Evolutionary conservation across 2,797 vertebrate species (phyloP).

Genomic region (Schizothorax lantsangensis): DNA sequence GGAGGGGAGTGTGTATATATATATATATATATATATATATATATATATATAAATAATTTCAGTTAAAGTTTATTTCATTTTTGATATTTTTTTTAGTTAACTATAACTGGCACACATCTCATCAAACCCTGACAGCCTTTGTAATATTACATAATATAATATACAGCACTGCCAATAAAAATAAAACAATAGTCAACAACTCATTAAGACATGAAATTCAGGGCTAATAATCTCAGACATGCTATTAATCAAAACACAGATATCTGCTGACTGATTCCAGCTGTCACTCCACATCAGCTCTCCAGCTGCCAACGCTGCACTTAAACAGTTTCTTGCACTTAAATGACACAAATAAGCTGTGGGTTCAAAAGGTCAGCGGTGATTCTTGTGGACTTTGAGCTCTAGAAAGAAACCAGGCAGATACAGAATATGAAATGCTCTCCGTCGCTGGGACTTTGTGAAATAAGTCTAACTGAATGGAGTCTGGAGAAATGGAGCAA

Average conservation of each 20-base stretch:
- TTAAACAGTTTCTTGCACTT: slow-evolving; percentile 11
- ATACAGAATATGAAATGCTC: neutral
- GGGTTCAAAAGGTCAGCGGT: slow-evolving; percentile 44
- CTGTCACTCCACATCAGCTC: neutral
- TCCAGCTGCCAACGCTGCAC: neutral
- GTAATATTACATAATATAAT: neutral
- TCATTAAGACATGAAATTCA: neutral
- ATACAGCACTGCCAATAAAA: neutral
- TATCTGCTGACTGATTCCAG: neutral
- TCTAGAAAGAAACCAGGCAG: slow-evolving; percentile 1
- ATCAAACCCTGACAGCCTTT: neutral
- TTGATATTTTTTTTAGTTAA: neutral
- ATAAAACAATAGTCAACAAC: neutral
- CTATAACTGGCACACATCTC: neutral
- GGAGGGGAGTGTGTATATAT: too few species aligned
- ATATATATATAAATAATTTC: too few species aligned
- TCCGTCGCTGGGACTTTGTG: neutral
- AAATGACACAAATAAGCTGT: neutral
- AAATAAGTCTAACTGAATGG: neutral
- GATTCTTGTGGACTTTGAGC: slow-evolving; percentile 34
- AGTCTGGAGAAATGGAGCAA: neutral
- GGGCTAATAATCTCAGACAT: neutral
- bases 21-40: too few species aligned
- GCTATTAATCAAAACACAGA: neutral
- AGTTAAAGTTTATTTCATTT: too few species aligned